phyloP scores from a whole-genome alignment of 2,797 vertebrate species.

The Sarcoramphus papa region DNA sequence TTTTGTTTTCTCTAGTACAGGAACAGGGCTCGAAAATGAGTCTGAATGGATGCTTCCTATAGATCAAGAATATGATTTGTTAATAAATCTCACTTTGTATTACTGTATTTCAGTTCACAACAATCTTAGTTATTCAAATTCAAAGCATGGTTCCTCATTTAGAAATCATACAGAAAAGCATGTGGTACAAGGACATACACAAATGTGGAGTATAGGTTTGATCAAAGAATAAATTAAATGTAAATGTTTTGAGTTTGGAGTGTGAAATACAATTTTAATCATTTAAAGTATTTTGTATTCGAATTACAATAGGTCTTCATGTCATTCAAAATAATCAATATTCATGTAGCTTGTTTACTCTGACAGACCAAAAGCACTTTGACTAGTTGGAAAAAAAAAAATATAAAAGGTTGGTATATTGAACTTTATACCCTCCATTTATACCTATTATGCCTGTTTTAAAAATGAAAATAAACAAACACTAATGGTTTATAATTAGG shows the following conservation, averaged over 20 bases:
- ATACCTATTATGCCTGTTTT: neutral
- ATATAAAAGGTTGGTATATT: neutral
- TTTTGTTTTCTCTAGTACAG: conserved; percentile 20
- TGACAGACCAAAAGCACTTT: neutral
- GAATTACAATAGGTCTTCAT: neutral
- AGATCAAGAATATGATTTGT: conserved; percentile 20
- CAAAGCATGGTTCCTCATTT: neutral
- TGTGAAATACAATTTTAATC: neutral
- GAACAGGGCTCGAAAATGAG: neutral
- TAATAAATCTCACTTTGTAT: neutral
- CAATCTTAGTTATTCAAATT: neutral
- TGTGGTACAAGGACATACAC: neutral
- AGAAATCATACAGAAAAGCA: neutral
- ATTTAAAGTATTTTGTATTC: neutral
- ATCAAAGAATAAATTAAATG: neutral
- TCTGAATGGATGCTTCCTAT: conserved; percentile 46
- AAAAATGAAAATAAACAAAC: neutral
- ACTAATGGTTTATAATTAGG: neutral
- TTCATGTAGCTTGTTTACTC: neutral
- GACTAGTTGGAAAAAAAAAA: neutral
- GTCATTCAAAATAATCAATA: neutral
- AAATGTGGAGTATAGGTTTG: neutral
- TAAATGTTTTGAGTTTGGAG: neutral
- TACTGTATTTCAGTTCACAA: neutral
- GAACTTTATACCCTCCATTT: neutral